A percentile compares a stretch with the other conserved stretches of the same genome.
These are phyloP conservation scores for Melanocharis versteri DNA, from an alignment of 2,113 vertebrate species.

Conservation along the genomic window DNA sequence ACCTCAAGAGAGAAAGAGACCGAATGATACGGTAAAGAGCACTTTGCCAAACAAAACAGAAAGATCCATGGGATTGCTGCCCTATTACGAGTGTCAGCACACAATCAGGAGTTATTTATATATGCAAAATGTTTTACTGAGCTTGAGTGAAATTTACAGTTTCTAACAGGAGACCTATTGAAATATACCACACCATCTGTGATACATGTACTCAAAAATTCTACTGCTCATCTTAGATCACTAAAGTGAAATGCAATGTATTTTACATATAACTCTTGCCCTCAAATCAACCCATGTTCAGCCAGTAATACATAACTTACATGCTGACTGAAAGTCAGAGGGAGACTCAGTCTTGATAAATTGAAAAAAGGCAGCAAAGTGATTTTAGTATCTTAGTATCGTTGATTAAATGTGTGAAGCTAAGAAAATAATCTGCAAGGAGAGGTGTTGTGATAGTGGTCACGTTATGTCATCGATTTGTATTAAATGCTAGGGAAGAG, in stretches of 20 bases:
- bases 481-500: constrained; percentile 42
- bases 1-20: neutral
- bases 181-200: neutral
- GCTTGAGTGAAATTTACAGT: neutral
- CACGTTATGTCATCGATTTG: constrained; percentile 46
- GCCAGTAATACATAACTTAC: neutral
- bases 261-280: neutral
- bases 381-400: neutral
- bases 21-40: neutral
- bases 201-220: neutral
- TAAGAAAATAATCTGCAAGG: constrained; percentile 38
- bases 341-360: neutral
- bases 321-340: neutral
- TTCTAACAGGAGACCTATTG: neutral
- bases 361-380: constrained; percentile 6
- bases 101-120: neutral
- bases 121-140: neutral
- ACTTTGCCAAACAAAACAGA: constrained; percentile 17
- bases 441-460: constrained; percentile 19
- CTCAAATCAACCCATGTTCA: neutral
- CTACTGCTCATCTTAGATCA: neutral
- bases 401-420: constrained; percentile 49
- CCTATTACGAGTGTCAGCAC: neutral
- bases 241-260: neutral
- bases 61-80: neutral